Base-by-base conservation (phyloP, 2,888 invertebrate genomes). In the Stegophylla sp. region DNA sequence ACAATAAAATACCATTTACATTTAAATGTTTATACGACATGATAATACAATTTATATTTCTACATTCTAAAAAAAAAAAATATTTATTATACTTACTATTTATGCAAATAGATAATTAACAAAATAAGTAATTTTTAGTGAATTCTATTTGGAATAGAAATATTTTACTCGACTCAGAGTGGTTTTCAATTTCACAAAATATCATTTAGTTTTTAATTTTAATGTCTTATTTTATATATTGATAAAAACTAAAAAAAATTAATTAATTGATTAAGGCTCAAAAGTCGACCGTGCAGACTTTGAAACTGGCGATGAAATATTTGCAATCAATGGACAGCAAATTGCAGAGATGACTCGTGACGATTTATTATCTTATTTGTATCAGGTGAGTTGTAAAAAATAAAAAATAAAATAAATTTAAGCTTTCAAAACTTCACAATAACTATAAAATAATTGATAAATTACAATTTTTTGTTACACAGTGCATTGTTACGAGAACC, bases 301-400 rank as follows among this genome's bases (percentile, higher is more conserved):
- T 23, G 79, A 79, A 79, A 79, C 79, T 3, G 79, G 79, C 45
- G 79, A 79, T 79, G 79, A 79, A 26, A 79, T 79, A 48, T 79
- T 79, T n/a, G 79, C 79, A 34, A 79, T 79, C 23, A 79, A 79
- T n/a, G 79, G 79, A 48, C 79, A 79, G 26, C 79, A 79, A 41
- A 79, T 79, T 7, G 79, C 79, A 34, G 79, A 79, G 71, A 79
- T 79, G 79, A 79, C 59, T 59, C 69, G 79, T 12, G 71, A 79
- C n/a, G 79, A 79, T 61, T 79, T 79, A 61, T 7, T 79, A 48
- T 45, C 79, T 61, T 79, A 79, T 51, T 48, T 79, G 15, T 79
- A 79, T 20, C 79, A 79, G 71, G 79, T 51, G n/a, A 79, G 75
- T 53, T 26, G n/a, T 67, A 9, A 17, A 64, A 64, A 53, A 28